Conservation (phyloP, 2,797 vertebrate genomes). For the Tolypeutes matacus region DNA sequence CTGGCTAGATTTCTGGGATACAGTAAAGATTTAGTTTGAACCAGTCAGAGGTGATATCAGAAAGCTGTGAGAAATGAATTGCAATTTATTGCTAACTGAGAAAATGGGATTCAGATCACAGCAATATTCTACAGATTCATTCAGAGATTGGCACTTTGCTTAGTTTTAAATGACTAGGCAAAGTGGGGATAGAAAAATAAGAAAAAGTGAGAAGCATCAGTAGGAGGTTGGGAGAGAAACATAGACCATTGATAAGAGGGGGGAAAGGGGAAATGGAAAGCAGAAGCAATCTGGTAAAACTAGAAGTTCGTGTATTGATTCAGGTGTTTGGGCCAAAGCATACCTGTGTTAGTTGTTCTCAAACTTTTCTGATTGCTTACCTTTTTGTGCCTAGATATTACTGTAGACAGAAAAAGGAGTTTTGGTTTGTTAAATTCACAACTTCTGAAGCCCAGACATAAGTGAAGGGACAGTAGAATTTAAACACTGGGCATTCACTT, state of each 20-base stretch:
- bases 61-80: constrained; percentile 79
- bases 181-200: constrained; percentile 71
- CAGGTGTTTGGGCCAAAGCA: background rate
- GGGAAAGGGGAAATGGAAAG: background rate
- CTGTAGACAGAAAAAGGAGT: background rate
- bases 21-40: constrained; percentile 73
- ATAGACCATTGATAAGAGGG: background rate
- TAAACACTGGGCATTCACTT: background rate
- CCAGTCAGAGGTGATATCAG: constrained; percentile 75
- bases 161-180: constrained; percentile 74
- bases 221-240: background rate
- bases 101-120: constrained; percentile 79
- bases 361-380: background rate
- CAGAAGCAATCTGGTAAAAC: background rate
- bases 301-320: background rate
- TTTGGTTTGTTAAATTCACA: background rate
- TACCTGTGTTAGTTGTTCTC: background rate
- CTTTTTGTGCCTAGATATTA: constrained; percentile 12
- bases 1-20: constrained; percentile 69
- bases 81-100: constrained; percentile 81
- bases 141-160: constrained; percentile 78
- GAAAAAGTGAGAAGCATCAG: constrained; percentile 53
- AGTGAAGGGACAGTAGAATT: background rate
- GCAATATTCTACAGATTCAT: constrained; percentile 73
- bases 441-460: background rate